Evolutionary conservation across 2,797 vertebrate genomes (phyloP).

Genomic region (Diglossa cyanea): DNA sequence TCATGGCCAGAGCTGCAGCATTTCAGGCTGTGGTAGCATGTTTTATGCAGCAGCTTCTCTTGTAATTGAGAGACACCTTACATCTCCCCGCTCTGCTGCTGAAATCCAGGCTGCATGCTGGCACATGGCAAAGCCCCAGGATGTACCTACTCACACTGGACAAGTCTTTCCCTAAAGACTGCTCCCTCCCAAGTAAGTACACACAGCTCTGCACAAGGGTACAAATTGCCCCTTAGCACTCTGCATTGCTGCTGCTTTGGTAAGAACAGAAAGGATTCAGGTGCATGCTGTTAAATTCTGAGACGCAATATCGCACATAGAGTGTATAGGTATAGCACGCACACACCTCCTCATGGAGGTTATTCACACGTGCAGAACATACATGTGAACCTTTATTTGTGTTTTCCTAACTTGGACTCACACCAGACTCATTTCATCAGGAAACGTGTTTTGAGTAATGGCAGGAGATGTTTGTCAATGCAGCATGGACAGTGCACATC

Average conservation of each 20-base stretch:
- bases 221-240: background rate
- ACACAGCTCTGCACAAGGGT: background rate
- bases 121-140: rapidly evolving
- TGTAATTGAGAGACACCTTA: background rate
- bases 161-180: background rate
- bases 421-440: background rate
- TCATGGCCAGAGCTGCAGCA: background rate
- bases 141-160: background rate
- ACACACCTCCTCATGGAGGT: no score
- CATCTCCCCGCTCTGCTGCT: background rate
- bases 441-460: background rate
- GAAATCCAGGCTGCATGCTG: rapidly evolving
- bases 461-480: background rate
- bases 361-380: background rate
- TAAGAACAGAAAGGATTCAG: background rate
- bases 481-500: background rate
- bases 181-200: background rate
- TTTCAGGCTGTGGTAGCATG: rapidly evolving
- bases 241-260: background rate
- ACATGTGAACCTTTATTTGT: background rate
- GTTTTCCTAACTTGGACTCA: background rate
- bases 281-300: background rate
- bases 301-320: background rate
- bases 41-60: background rate
- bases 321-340: background rate